Percentiles rank a stretch among this genome's conserved stretches.
Evolutionary conservation across 2,113 vertebrate species (phyloP).

Genomic region (Gymnocephalus cernua): DNA sequence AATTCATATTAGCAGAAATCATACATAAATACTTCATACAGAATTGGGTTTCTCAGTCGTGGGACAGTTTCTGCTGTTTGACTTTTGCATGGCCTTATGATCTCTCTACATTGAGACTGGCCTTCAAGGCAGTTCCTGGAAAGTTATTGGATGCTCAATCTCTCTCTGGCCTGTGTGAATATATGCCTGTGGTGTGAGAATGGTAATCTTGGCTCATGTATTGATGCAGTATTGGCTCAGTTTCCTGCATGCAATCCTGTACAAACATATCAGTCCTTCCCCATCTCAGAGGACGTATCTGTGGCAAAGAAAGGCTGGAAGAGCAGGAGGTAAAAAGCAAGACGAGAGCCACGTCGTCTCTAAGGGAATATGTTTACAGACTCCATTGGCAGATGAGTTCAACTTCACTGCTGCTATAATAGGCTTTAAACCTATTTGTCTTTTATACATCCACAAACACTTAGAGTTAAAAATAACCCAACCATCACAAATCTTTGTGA

Average conservation of each 20-base stretch:
- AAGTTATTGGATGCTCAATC: slow-evolving; percentile 46
- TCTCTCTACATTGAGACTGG: background rate
- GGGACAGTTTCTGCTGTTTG: slow-evolving; percentile 10
- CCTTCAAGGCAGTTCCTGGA: slow-evolving; percentile 46
- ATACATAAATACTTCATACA: background rate
- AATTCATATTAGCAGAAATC: background rate
- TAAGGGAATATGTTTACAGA: slow-evolving; percentile 57
- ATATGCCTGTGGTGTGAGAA: slow-evolving; percentile 76
- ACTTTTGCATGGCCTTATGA: background rate
- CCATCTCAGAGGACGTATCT: slow-evolving; percentile 56
- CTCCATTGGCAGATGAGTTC: slow-evolving; percentile 50
- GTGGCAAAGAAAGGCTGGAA: slow-evolving; percentile 40
- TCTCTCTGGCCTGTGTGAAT: slow-evolving; percentile 52
- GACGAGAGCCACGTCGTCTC: slow-evolving; percentile 45
- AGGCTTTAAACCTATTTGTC: slow-evolving; percentile 66
- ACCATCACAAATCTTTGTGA: slow-evolving; percentile 32
- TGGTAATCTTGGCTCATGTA: slow-evolving; percentile 61
- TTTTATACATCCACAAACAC: slow-evolving; percentile 62
- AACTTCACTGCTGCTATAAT: slow-evolving; percentile 56
- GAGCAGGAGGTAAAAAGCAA: slow-evolving; percentile 40
- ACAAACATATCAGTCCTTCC: slow-evolving; percentile 70
- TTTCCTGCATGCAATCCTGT: slow-evolving; percentile 51
- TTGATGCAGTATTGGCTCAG: slow-evolving; percentile 59
- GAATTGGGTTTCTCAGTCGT: background rate
- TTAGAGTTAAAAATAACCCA: slow-evolving; percentile 67